Evolutionary conservation across 2,113 vertebrate species (phyloP), one percentile per base, ranked within the genome.

Genomic region (Oreochromis niloticus): DNA sequence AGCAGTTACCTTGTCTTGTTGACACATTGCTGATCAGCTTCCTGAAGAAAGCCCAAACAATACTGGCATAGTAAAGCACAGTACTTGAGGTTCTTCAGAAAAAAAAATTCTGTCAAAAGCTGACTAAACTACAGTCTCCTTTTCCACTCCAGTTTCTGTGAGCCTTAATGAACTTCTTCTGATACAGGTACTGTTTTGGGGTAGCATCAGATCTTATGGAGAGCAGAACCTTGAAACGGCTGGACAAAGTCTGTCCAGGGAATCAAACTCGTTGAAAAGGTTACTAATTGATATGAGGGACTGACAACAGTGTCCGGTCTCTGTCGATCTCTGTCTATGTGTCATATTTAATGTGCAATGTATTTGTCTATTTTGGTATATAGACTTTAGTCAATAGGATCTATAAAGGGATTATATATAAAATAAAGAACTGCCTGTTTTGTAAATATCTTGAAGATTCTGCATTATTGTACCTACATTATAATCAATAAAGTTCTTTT

Each of bases 71-170:
- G 61, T 1, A 39, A n/a, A 68, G 61, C 61, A 39, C 61, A 1
- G 61, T 39, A 68, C 19, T 8, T 0, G 34, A 68, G 0, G 4
- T 2, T 0, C 6, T 66, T 66, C 1, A 66, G 34, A 1, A 66
- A 66, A 36, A 39, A 0, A 7, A n/a, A n/a, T 39, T 22, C 61
- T 27, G 68, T 73, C 41, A 24, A 71, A 43, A 24, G 6, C 34
- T 68, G 34, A 71, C 22, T 46, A 73, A 46, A 2, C 13, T 6
- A 43, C 22, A 46, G 22, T 27, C 39, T 73, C 66, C n/a, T 1
- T 27, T 24, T 73, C 41, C 68, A 30, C 68, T 73, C 14, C 22
- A 73, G 22, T 46, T 27, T 17, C 22, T 73, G 22, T 73, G 39
- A 27, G 22, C 22, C 22, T 43, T 0, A 4, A 73, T 46, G 41